These are phyloP conservation scores for Heliornis fulica DNA, from an alignment of 2,113 vertebrate species.

Conservation along the genomic window DNA sequence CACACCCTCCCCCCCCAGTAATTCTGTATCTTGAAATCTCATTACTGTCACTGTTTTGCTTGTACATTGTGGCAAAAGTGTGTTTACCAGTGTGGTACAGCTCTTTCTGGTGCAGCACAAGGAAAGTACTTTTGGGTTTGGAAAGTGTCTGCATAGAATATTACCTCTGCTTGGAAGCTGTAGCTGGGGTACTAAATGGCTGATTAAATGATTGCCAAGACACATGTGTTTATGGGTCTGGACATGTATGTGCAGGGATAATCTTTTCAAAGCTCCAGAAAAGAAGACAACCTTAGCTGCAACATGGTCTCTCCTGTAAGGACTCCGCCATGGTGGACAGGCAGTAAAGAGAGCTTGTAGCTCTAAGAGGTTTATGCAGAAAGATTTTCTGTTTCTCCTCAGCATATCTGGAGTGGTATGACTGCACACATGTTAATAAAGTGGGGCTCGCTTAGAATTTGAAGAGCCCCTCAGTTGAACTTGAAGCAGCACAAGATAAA, in stretches of 20 bases:
- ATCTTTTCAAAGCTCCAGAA: neutral
- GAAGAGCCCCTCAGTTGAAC: neutral
- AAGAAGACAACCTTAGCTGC: neutral
- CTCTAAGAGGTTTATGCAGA: neutral
- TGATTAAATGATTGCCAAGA: neutral
- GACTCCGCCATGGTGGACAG: neutral
- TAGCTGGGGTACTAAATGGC: neutral
- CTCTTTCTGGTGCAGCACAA: neutral
- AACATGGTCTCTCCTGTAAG: neutral
- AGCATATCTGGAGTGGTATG: neutral
- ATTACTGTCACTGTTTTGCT: neutral
- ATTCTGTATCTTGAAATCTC: neutral
- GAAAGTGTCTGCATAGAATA: neutral
- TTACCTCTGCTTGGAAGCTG: neutral
- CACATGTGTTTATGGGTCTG: neutral
- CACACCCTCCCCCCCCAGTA: neutral
- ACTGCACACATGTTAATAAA: neutral
- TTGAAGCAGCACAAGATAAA: neutral
- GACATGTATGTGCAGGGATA: fast-evolving
- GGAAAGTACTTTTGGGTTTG: neutral
- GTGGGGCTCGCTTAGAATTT: neutral
- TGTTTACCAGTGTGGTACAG: neutral
- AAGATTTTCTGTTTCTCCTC: neutral
- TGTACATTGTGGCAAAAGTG: neutral
- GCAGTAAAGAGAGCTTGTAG: neutral